Conservation (phyloP, 2,113 vertebrate species). For the Callospermophilus lateralis region DNA sequence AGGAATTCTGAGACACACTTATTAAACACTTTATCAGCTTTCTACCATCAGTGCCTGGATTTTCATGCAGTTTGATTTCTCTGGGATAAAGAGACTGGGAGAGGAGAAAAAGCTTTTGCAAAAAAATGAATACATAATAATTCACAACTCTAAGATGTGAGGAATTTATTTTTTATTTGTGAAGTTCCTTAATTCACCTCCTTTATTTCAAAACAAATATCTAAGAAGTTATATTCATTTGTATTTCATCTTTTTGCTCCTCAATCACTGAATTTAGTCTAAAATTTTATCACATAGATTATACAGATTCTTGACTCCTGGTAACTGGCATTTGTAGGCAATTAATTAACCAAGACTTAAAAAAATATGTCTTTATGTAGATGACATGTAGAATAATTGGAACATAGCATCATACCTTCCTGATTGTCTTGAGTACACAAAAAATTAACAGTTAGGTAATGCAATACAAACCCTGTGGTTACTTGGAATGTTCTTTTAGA, state of each 20-base stretch:
- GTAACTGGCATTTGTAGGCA: no score
- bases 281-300: no score
- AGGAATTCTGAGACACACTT: neutral
- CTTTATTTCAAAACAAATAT: slow-evolving; percentile 46
- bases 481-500: no score
- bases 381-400: no score
- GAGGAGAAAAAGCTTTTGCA: slow-evolving; percentile 16
- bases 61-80: slow-evolving; percentile 51
- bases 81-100: neutral
- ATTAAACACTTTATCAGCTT: neutral
- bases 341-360: no score
- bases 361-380: no score
- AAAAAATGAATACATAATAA: neutral
- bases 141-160: neutral
- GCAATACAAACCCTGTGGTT: no score
- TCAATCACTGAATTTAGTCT: neutral
- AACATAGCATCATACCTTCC: no score
- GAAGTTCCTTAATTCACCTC: neutral
- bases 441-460: no score
- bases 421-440: no score
- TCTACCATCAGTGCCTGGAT: slow-evolving; percentile 62
- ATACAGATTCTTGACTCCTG: no score
- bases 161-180: slow-evolving; percentile 18
- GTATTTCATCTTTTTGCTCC: neutral
- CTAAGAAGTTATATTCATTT: neutral